Evolutionary conservation across 2,797 vertebrate species (phyloP), one percentile per base, ranked within the genome.

Genomic region (Mormyrops attenuatus): DNA sequence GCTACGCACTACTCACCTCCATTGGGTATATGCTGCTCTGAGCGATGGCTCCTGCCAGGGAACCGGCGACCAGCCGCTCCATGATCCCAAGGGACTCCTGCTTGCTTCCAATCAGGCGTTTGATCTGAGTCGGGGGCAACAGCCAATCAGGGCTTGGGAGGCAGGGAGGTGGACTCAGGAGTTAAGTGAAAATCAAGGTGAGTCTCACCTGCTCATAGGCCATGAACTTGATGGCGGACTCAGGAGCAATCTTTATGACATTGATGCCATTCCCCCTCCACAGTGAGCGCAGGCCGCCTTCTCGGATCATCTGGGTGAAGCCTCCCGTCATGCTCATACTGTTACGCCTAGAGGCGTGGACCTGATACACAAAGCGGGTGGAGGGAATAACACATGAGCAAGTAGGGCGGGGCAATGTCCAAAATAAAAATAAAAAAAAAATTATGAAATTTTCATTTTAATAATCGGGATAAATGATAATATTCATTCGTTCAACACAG

Each of bases 261-360:
- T 99, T 99, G 93, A 99, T 99, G 91, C 98, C 98, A 0, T 99
- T 99, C 22, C 98, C 98, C 57, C 98, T 91, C 98, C 98, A 99
- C 8, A 99, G 96, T 0, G 98, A 99, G 89, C 95, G 95, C 0
- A 96, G 34, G 0, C 98, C 98, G 0, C 98, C 98, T 91, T 99
- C 98, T 0, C 96, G 94, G 92, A 99, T 96, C 98, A 99, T 99
- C 15, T 98, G 97, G 0, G 93, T 90, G 91, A 99, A 99, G 5
- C 98, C 98, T 0, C 98, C 96, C 0, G 96, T 30, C 0, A 99
- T 98, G 63, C 95, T 96, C 97, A 99, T 97, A 93, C 95, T 97
- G 96, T 99, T 99, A 91, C 94, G 97, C 91, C 97, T 97, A 63
- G 98, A 98, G 82, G 97, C 95, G 0, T 99, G 98, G n/a, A 99